A percentile compares a stretch with the other conserved stretches of the same genome.
phyloP scores from a whole-genome alignment of 2,113 vertebrate genomes.

The Bubalus kerabau region DNA sequence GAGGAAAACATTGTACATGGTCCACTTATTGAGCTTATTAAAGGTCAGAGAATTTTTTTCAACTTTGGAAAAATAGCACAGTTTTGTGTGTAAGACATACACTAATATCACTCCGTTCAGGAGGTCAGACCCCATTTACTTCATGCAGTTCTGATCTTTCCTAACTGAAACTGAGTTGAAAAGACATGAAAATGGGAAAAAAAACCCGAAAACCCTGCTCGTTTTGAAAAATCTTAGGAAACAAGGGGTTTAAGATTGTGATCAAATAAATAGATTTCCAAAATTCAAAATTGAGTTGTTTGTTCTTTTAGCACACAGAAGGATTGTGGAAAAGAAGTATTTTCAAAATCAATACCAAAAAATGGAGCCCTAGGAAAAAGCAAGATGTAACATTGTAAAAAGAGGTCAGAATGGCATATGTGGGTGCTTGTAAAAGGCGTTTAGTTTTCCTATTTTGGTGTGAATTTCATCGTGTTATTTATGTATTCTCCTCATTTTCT shows the following conservation, averaged over 20 bases:
- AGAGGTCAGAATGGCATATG: background rate
- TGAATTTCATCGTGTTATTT: background rate
- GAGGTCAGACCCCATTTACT: conserved; percentile 6
- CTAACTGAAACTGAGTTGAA: conserved; percentile 22
- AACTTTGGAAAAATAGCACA: conserved; percentile 52
- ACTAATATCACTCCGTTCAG: background rate
- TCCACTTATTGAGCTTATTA: conserved; percentile 25
- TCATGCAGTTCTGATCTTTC: conserved; percentile 29
- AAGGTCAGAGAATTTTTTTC: conserved; percentile 46
- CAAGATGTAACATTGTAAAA: background rate
- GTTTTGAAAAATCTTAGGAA: conserved; percentile 18
- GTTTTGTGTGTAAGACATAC: background rate
- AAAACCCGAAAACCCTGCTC: background rate
- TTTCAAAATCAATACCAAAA: background rate
- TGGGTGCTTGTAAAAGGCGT: background rate
- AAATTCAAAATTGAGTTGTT: conserved; percentile 27
- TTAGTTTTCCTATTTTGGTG: background rate
- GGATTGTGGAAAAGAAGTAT: background rate
- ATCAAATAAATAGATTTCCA: conserved; percentile 13
- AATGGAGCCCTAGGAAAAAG: background rate
- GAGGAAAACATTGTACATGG: background rate
- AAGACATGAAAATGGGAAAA: conserved; percentile 44
- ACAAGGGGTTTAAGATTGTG: background rate
- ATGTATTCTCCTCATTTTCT: background rate
- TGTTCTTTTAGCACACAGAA: conserved; percentile 25